Evolutionary conservation across 1,140 invertebrate species (phyloP), one percentile per base, ranked within the genome.

Genomic region (Drosophila rufa): DNA sequence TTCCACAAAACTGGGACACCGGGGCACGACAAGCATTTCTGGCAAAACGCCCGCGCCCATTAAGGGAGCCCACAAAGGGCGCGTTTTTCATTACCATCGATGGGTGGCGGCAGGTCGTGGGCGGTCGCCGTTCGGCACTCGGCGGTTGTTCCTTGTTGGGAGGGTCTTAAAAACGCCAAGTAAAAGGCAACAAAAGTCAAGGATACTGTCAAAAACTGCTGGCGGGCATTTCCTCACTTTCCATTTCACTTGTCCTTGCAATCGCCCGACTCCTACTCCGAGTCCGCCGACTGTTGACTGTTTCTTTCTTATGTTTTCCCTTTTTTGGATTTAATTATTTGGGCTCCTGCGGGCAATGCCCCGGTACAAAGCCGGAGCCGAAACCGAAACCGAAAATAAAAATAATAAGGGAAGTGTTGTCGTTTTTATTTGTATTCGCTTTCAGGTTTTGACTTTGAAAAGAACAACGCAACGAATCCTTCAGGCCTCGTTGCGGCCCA

Each of bases 171-270:
- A 85, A 87, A 75, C 74, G 66, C 60, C 61, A 55, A 48, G 81
- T 77, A 76, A 76, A 82, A 82, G 81, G 82, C 79, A 90, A 91
- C 79, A 79, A 90, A 91, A 90, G 85, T 90, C 85, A 90, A 91
- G 86, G 86, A 79, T 82, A 85, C 75, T 75, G 70, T 74, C 75
- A 90, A 82, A 90, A 73, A 78, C 66, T 89, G 70, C 79, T 74
- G 75, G 71, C 87, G 75, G 82, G 67, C 66, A 67, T 91, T 82
- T 79, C 79, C 66, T 79, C 85, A 89, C 85, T 90, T 91, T 90
- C 80, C 50, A 67, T 82, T 82, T 85, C 67, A 82, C 76, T 87
- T 86, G 61, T 70, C 46, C 70, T 73, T 73, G 68, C 70, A 74
- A 74, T 73, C 68, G 68, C 55, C 33, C 14, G 14, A 22, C 33